Base-by-base conservation (phyloP, 2,113 vertebrate species). In the Cyanocitta stelleri region DNA sequence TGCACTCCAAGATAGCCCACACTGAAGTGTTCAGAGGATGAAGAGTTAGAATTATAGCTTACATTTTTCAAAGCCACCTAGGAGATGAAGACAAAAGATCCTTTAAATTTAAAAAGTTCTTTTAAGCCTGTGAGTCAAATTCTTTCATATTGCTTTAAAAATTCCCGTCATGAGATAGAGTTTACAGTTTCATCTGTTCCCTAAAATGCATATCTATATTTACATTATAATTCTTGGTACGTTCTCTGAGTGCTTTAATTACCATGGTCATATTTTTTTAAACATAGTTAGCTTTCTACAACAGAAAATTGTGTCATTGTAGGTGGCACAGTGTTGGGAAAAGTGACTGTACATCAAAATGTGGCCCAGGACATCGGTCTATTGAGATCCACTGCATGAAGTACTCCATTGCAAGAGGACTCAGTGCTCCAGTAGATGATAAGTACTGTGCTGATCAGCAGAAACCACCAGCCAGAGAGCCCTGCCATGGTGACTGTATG, bases 331-430 rank as follows among this genome's bases (percentile, higher is more conserved):
- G 98, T 41, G 94, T 96, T 68, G 98, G 99, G 61, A 99, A 98
- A 97, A 99, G 99, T 43, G 98, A 99, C 49, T 99, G 99, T 64
- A 99, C 99, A 3, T 97, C 98, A 5, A 98, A 98, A 33, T 99
- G 99, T 71, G 99, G 99, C 22, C 98, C 98, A 12, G 99, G 99
- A 18, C 97, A 98, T 92, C 98, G 98, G 72, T 98, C 98, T 52
- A 14, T 99, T 91, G 99, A 99, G 15, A 94, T 99, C 67, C 98
- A 97, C 80, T 99, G 99, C 84, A 98, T 99, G 98, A 99, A 98
- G 95, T 99, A 99, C 95, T 98, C 97, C 41, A 32, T 96, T 93
- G 87, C 94, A 21, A 98, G 99, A 97, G 98, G 98, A 43, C 97
- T 97, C 81, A 98, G 97, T 55, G 97, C 98, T 46, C 97, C 98